A percentile compares a stretch with the other conserved stretches of the same genome.
These are phyloP conservation scores for Lamellibrachia satsuma DNA, from an alignment of 2,888 invertebrate genomes.

Conservation along the genomic window DNA sequence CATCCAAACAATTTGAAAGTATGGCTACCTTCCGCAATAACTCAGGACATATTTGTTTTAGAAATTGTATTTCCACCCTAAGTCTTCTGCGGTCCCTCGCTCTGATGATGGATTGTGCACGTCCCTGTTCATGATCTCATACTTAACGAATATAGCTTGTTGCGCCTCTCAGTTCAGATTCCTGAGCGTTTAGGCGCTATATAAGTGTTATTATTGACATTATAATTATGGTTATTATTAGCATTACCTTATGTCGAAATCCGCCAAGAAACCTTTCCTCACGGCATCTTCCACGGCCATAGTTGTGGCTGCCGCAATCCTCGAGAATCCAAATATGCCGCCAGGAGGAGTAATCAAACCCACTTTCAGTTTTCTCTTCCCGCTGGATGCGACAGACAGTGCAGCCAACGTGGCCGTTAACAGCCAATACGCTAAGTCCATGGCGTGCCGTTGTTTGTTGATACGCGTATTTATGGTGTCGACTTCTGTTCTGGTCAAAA, in stretches of 20 bases:
- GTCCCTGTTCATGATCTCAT: too few species aligned
- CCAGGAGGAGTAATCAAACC: slow-evolving; percentile 24
- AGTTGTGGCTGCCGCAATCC: slow-evolving; percentile 21
- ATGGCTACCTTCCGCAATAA: too few species aligned
- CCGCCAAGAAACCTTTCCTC: background rate
- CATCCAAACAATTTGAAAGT: too few species aligned
- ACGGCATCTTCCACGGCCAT: slow-evolving; percentile 21
- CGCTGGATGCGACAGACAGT: background rate
- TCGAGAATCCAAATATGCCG: slow-evolving; percentile 20
- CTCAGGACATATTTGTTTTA: too few species aligned
- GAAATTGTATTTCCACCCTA: too few species aligned
- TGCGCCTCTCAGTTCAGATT: too few species aligned
- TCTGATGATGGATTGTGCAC: too few species aligned
- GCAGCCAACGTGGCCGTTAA: background rate
- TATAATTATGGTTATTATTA: too few species aligned
- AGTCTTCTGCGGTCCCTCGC: too few species aligned
- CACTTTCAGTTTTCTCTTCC: background rate
- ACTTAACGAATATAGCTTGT: too few species aligned
- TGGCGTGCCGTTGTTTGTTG: background rate
- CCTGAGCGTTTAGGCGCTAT: too few species aligned
- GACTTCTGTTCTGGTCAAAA: background rate
- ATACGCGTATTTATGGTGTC: background rate
- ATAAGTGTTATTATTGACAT: too few species aligned
- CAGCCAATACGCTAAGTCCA: background rate
- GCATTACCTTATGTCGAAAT: background rate